phyloP scores from a whole-genome alignment of 2,797 vertebrate genomes.

The Steatocranus sp. region DNA sequence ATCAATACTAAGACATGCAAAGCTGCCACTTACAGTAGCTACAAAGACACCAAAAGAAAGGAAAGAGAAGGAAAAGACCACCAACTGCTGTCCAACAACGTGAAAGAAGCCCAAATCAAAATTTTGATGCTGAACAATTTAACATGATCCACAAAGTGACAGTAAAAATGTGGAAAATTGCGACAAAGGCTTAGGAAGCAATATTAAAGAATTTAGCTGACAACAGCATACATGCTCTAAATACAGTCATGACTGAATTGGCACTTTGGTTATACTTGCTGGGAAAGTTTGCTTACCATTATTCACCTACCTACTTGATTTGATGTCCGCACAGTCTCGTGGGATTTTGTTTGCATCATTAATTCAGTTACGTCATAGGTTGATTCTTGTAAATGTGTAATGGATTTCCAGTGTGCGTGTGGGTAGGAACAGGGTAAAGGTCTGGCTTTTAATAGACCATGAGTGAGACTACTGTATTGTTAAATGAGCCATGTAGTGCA shows the following conservation, averaged over 20 bases:
- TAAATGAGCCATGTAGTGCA: neutral
- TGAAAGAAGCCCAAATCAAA: neutral
- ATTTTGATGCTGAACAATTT: neutral
- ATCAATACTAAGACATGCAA: neutral
- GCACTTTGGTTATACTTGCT: neutral
- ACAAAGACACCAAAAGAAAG: neutral
- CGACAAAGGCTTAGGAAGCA: accelerated
- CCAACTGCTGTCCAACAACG: neutral
- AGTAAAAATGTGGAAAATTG: neutral
- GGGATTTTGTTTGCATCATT: neutral
- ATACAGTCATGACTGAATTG: neutral
- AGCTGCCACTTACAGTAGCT: accelerated
- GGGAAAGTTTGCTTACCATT: neutral
- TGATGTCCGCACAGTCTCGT: neutral
- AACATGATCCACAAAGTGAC: neutral
- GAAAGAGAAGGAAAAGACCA: neutral
- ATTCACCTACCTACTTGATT: neutral
- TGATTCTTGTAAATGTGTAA: neutral
- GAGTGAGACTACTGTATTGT: neutral
- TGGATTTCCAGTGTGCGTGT: neutral
- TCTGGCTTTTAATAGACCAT: neutral
- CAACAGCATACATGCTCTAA: neutral
- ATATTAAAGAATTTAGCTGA: neutral
- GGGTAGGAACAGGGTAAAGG: neutral
- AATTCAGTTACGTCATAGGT: neutral